Conservation (phyloP, 2,113 vertebrate species). For the Copsychus sechellarum region DNA sequence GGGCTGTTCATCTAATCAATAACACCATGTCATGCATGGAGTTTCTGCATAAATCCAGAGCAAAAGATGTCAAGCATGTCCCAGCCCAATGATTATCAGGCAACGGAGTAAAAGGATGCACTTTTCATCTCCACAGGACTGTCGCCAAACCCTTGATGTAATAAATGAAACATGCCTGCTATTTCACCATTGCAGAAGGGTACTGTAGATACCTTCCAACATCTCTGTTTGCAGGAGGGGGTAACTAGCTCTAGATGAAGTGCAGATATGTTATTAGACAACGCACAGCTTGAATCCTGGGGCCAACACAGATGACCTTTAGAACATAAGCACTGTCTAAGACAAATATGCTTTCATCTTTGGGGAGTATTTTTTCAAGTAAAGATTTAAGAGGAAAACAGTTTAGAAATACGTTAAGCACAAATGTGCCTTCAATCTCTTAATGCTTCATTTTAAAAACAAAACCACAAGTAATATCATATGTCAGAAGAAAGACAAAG, state of each 20-base stretch:
- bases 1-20: constrained; percentile 49
- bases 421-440: constrained; percentile 39
- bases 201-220: constrained; percentile 62
- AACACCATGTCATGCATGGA: constrained; percentile 26
- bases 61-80: constrained; percentile 36
- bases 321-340: constrained; percentile 61
- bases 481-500: constrained; percentile 35
- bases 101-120: constrained; percentile 60
- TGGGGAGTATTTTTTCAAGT: constrained; percentile 54
- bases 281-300: constrained; percentile 64
- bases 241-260: constrained; percentile 67
- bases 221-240: constrained; percentile 64
- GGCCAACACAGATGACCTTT: constrained; percentile 66
- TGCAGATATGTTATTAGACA: constrained; percentile 73
- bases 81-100: constrained; percentile 40
- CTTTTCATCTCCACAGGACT: constrained; percentile 68
- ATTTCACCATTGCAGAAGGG: constrained; percentile 57
- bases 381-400: constrained; percentile 64
- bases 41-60: constrained; percentile 52
- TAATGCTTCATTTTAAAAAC: constrained; percentile 43
- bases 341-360: constrained; percentile 68
- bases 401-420: constrained; percentile 55
- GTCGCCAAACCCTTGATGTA: constrained; percentile 43
- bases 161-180: constrained; percentile 69
- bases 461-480: constrained; percentile 38